Evolutionary conservation across 2,113 vertebrate species (phyloP), one percentile per base, ranked within the genome.

Genomic region (Chamaetylas fuelleborni): DNA sequence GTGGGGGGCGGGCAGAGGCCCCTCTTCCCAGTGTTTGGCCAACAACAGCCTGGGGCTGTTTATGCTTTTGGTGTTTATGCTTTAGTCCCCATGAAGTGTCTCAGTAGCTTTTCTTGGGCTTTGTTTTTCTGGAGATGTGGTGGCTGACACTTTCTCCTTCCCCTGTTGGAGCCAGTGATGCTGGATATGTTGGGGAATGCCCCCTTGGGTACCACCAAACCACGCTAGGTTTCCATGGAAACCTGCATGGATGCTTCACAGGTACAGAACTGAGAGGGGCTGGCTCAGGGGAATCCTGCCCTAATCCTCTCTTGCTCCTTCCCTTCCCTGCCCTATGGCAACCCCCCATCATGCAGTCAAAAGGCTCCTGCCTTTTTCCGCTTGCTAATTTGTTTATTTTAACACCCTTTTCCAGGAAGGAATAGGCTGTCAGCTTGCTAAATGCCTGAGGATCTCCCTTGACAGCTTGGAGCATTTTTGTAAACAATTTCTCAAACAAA

Each of bases 181-280:
- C 73, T 91, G 61, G 56, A 20, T 36, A 14, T 67, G 61, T 50
- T 61, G 40, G 96, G 95, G 96, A 97, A 96, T 96, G 82, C 91
- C 95, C 96, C 61, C 58, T 83, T 62, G 92, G 96, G 86, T 86
- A 87, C 86, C 79, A 38, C 60, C 15, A 85, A 96, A 50, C 85
- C 64, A 43, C 12, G 64, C 97, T 20, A 48, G 23, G 97, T 98
- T 97, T 92, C 97, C 95, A 96, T 97, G 97, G 98, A 74, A 97
- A 98, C 96, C n/a, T 36, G 64, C 93, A 50, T 76, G 15, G 80
- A 56, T 95, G 58, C 25, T n/a, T 51, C 1, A 40, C 69, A 78
- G 81, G 79, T 94, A 71, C 62, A 20, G 72, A 61, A 53, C 92
- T 54, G 51, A 36, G 88, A 91, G 85, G 79, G 73, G 62, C 62